Evolutionary conservation across 2,888 invertebrate genomes (phyloP), one percentile per base, ranked within the genome.

Genomic region (Acleris sparsana): DNA sequence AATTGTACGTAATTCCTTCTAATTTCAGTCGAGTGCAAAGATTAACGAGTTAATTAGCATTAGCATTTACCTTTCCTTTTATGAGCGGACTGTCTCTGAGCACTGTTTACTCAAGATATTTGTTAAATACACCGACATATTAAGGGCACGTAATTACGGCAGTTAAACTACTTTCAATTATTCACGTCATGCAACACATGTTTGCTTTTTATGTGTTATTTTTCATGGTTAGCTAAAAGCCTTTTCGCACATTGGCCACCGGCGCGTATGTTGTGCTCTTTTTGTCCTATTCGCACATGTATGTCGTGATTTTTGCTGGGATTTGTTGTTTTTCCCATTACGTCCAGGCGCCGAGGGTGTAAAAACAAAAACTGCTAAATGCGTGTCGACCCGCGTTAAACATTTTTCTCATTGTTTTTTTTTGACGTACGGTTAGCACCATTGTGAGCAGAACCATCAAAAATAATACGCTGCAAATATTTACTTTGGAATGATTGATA

Each of bases 341-440:
- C 55, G 57, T 57, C 66, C 61, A 22, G 62, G 53, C 46, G 52
- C 39, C 60, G 55, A 52, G 65, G 60, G 60, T 33, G 65, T 65
- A 51, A 62, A 66, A 66, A 65, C 65, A 65, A 66, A 66, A 66
- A 66, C 66, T 62, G 66, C 66, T 66, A 62, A 66, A 66, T 57
- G 61, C 66, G 62, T 66, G 66, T 66, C 66, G 61, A 62, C 52
- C 62, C 66, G 57, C 56, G 66, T 66, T 57, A 57, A 66, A 57
- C 66, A 57, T 57, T 65, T 65, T 65, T 53, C n/a, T 20, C 52
- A 25, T 66, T 53, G 52, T 57, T 66, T 66, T 33, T 25, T 65
- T 61, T 51, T 20, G 43, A 29, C 55, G 51, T 39, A 33, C 60
- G 25, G 33, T 57, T 11, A 51, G 39, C 39, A 57, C 66, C 56